Conservation (phyloP, 1,140 invertebrate genomes). For the Hormaphis cornu region DNA sequence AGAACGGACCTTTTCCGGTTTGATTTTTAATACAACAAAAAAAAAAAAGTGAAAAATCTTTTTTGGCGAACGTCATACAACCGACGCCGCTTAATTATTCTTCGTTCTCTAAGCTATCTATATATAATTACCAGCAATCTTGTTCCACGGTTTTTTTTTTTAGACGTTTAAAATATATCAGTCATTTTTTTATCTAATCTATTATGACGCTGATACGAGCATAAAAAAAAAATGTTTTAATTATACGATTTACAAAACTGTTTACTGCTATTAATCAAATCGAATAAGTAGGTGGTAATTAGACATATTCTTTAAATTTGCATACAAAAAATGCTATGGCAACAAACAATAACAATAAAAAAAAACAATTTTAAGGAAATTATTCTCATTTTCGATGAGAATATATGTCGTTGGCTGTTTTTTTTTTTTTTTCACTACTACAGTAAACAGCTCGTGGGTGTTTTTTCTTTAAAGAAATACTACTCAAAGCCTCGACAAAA, state of each 20-base stretch:
- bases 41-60: background rate
- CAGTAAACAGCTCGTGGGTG: background rate
- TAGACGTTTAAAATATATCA: background rate
- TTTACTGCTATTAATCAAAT: background rate
- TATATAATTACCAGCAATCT: conserved; percentile 9
- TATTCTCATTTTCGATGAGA: background rate
- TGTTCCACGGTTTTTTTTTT: background rate
- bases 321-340: no score
- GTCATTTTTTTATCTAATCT: background rate
- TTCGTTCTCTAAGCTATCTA: background rate
- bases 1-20: background rate
- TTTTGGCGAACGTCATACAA: conserved; percentile 6
- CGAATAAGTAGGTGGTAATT: no score
- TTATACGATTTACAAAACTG: no score
- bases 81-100: conserved; percentile 14
- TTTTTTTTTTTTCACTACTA: background rate
- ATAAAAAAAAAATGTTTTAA: no score
- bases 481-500: background rate
- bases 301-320: no score
- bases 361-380: no score
- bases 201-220: no score
- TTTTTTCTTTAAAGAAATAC: background rate
- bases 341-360: background rate
- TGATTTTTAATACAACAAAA: conserved; percentile 12
- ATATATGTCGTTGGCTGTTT: no score